These are phyloP conservation scores for Triplophysa dalaica DNA, from an alignment of 2,113 vertebrate species.

Conservation along the genomic window DNA sequence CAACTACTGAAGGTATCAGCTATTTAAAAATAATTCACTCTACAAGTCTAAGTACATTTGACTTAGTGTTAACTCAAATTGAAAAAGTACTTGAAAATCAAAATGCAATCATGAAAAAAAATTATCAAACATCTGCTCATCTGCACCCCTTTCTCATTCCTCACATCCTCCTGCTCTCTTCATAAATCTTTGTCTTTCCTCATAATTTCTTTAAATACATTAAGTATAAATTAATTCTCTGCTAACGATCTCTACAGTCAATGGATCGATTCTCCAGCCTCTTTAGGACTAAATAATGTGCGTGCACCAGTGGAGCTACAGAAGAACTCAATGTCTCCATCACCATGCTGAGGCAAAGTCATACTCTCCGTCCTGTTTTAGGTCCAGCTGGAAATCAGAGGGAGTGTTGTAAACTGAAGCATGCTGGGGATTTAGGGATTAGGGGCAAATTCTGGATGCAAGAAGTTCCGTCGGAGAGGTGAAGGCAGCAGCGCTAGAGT, in stretches of 20 bases:
- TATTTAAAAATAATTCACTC: too few relatives aligned
- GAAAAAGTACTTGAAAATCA: not conserved
- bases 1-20: too few relatives aligned
- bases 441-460: constrained; percentile 16
- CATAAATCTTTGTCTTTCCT: constrained; percentile 21
- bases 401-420: constrained; percentile 16
- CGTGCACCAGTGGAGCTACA: constrained; percentile 8
- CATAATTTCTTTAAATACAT: constrained; percentile 13
- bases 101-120: not conserved
- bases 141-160: not conserved
- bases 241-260: not conserved
- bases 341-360: not conserved
- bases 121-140: not conserved
- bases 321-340: constrained; percentile 9
- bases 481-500: constrained; percentile 1
- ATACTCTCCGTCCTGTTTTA: constrained; percentile 30
- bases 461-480: constrained; percentile 14
- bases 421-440: constrained; percentile 24
- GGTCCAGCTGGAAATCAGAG: constrained; percentile 39
- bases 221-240: not conserved
- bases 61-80: not conserved
- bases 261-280: constrained; percentile 3
- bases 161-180: not conserved
- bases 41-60: too few relatives aligned
- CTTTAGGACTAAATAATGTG: constrained; percentile 15